Evolutionary conservation across 1,140 invertebrate genomes (phyloP).

Genomic region (Acromyrmex echinatior): DNA sequence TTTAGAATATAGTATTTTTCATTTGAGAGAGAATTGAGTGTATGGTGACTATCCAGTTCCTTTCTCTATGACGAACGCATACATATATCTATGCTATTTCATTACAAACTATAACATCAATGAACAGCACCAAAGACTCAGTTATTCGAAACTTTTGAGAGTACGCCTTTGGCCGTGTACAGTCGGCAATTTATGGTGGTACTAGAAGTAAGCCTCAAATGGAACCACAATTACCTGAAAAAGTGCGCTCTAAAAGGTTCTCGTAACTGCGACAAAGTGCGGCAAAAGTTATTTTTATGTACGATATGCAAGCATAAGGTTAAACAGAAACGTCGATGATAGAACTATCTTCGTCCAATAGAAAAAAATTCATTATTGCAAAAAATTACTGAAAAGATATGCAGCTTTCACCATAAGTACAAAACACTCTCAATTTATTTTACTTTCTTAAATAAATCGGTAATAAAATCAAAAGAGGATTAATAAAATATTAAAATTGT

Average conservation of each 20-base stretch:
- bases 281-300: conserved; percentile 22
- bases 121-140: conserved; percentile 23
- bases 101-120: conserved; percentile 57
- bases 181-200: conserved; percentile 52
- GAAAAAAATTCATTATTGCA: background rate
- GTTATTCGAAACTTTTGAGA: conserved; percentile 61
- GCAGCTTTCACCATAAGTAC: too few species aligned
- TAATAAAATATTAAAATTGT: too few species aligned
- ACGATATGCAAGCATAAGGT: conserved; percentile 21
- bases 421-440: too few species aligned
- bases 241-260: conserved; percentile 55
- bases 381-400: background rate
- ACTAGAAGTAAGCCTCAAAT: conserved; percentile 55
- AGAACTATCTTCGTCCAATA: background rate
- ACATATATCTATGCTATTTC: background rate
- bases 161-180: conserved; percentile 9
- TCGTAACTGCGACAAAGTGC: conserved; percentile 23
- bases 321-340: conserved; percentile 31
- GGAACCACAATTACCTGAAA: conserved; percentile 55
- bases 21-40: conserved; percentile 8
- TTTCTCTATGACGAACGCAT: conserved; percentile 11
- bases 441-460: too few species aligned
- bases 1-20: background rate
- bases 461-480: too few species aligned
- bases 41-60: conserved; percentile 19